phyloP scores from a whole-genome alignment of 1,140 invertebrate genomes.

The Ruditapes philippinarum region DNA sequence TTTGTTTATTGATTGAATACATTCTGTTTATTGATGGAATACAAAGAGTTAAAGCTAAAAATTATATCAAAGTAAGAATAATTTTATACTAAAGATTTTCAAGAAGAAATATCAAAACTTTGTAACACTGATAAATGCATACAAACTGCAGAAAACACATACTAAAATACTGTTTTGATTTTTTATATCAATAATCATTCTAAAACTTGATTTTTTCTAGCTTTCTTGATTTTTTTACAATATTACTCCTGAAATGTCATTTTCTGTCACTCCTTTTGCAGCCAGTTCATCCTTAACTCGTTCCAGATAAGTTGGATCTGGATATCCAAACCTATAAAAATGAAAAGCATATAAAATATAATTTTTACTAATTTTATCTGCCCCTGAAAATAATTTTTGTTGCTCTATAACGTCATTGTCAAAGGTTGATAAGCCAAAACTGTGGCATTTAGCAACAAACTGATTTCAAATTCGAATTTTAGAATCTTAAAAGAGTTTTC shows the following conservation, averaged over 20 bases:
- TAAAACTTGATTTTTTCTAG: not conserved
- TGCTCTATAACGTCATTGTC: not conserved
- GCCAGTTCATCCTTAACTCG: constrained; percentile 65
- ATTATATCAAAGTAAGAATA: too few species aligned
- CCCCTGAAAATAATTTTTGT: not conserved
- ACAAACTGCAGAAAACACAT: too few species aligned
- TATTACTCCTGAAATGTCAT: not conserved
- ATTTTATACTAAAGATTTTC: too few species aligned
- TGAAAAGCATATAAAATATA: not conserved
- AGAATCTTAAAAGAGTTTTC: too few species aligned
- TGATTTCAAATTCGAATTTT: too few species aligned
- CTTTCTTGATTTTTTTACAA: not conserved
- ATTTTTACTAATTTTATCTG: not conserved
- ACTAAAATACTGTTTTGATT: too few species aligned
- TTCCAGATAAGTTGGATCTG: constrained; percentile 62
- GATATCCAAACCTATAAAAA: constrained; percentile 69
- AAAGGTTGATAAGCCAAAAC: not conserved
- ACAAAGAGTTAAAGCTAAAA: too few species aligned
- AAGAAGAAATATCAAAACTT: too few species aligned
- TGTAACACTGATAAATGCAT: too few species aligned
- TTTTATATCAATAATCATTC: not conserved
- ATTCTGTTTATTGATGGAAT: too few species aligned
- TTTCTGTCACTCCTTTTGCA: constrained; percentile 54
- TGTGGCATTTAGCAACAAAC: too few species aligned
- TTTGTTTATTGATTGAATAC: too few species aligned